phyloP scores from a whole-genome alignment of 2,113 vertebrate species.

The Semicossyphus pulcher region DNA sequence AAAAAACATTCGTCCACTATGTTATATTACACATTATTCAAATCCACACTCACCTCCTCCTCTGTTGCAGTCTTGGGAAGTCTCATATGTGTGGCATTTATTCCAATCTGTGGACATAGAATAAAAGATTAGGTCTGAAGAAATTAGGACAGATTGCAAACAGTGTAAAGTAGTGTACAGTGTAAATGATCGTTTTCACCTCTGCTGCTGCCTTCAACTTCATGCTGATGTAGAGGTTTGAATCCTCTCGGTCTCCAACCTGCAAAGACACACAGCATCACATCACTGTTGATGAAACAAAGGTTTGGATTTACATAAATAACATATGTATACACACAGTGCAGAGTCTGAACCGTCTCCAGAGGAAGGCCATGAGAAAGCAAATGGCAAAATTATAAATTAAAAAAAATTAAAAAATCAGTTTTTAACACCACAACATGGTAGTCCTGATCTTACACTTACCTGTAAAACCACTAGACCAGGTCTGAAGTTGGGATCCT shows the following conservation, averaged over 20 bases:
- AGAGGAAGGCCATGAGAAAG: conserved; percentile 3
- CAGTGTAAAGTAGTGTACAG: neutral
- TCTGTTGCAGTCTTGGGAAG: conserved; percentile 92
- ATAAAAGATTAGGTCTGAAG: conserved; percentile 20
- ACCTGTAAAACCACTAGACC: conserved; percentile 97
- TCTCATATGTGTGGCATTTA: conserved; percentile 91
- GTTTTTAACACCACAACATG: neutral
- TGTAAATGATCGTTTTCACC: conserved; percentile 77
- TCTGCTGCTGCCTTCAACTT: conserved; percentile 97
- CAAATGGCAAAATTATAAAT: neutral
- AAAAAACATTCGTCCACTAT: neutral
- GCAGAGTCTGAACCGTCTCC: neutral
- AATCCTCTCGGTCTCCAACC: conserved; percentile 97
- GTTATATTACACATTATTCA: neutral
- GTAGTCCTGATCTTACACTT: conserved; percentile 7
- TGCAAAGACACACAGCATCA: conserved; percentile 66
- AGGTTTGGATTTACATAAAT: no score
- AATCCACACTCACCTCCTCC: conserved; percentile 86
- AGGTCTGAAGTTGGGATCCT: conserved; percentile 88
- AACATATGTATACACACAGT: no score
- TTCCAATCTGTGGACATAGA: conserved; percentile 89
- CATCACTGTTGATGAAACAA: neutral
- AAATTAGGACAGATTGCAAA: neutral
- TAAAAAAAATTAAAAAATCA: neutral
- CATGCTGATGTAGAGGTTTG: conserved; percentile 97